Percentiles rank a stretch among this genome's conserved stretches.
Conservation (phyloP, 2,888 invertebrate species). For the Mimumesa dahlbomi region DNA sequence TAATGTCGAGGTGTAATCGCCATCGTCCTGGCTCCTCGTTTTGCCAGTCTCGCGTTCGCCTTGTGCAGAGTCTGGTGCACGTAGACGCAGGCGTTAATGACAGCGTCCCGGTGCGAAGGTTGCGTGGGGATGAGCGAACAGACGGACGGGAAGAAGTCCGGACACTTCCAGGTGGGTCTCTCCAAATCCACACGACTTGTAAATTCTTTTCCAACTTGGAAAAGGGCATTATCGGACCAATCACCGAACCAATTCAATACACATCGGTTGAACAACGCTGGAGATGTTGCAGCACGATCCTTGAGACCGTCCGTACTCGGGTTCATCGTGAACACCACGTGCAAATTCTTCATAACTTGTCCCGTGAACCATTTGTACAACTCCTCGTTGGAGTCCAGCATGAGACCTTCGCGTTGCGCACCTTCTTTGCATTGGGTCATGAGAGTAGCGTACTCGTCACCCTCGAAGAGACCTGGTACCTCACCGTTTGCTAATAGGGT, state of each 20-base stretch:
- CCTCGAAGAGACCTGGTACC: conserved; percentile 96
- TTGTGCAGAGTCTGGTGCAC: conserved; percentile 98
- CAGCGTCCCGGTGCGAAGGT: conserved; percentile 95
- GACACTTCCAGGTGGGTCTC: conserved; percentile 90
- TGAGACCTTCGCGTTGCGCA: conserved; percentile 97
- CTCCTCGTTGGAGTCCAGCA: conserved; percentile 99
- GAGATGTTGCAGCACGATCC: conserved; percentile 99
- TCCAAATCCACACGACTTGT: conserved; percentile 97
- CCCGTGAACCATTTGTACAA: conserved; percentile 99
- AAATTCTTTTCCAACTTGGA: conserved; percentile 98
- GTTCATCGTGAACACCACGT: conserved; percentile 99
- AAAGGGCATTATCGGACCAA: conserved; percentile 98
- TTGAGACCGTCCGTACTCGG: conserved; percentile 99
- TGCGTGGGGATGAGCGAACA: conserved; percentile 88
- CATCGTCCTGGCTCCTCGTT: conserved; percentile 97
- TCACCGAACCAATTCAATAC: conserved; percentile 99
- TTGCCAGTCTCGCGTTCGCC: conserved; percentile 94
- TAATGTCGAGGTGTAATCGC: conserved; percentile 99
- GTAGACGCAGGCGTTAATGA: conserved; percentile 99
- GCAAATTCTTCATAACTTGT: conserved; percentile 99
- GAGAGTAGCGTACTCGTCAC: conserved; percentile 98
- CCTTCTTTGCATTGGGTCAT: conserved; percentile 99
- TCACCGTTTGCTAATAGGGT: conserved; percentile 99
- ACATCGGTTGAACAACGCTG: conserved; percentile 99
- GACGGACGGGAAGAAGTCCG: conserved; percentile 94